Percentiles rank a stretch among this genome's conserved stretches.
Evolutionary conservation across 2,113 vertebrate species (phyloP).

Genomic region (Lota lota): DNA sequence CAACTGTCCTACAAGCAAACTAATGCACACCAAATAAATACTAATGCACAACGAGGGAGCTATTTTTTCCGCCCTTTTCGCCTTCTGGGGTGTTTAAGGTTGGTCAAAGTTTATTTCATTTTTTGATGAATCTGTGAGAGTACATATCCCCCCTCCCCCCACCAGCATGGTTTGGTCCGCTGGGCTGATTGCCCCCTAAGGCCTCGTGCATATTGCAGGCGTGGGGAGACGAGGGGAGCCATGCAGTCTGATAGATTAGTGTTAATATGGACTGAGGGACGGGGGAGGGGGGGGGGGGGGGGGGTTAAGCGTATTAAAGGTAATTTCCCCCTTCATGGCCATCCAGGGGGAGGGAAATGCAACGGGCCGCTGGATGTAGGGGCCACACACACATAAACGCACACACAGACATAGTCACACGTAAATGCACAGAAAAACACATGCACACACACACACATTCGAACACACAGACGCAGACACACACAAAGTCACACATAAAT

Average conservation of each 20-base stretch:
- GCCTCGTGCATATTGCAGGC: constrained; percentile 58
- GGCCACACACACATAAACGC: constrained; percentile 61
- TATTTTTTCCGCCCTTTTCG: too few relatives aligned
- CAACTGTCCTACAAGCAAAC: too few relatives aligned
- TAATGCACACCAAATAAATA: too few relatives aligned
- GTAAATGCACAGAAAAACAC: constrained; percentile 4
- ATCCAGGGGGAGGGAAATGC: constrained; percentile 51
- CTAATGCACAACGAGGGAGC: too few relatives aligned
- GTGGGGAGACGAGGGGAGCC: constrained; percentile 56
- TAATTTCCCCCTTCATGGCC: constrained; percentile 54
- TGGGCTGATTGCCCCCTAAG: constrained; percentile 63
- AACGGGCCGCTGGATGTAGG: constrained; percentile 56
- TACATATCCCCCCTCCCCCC: background rate
- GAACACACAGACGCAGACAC: constrained; percentile 15
- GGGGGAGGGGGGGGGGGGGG: constrained; percentile 2
- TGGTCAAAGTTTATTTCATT: too few relatives aligned
- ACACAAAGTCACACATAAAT: background rate
- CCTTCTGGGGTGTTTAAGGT: too few relatives aligned
- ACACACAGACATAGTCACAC: constrained; percentile 6
- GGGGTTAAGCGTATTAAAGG: constrained; percentile 54
- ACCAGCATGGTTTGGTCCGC: constrained; percentile 29
- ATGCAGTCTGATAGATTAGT: constrained; percentile 67
- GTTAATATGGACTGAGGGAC: constrained; percentile 69
- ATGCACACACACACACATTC: background rate
- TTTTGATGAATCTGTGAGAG: too few relatives aligned